These are phyloP conservation scores for Drosophila kuntzei DNA, from an alignment of 2,888 invertebrate genomes.

Conservation along the genomic window DNA sequence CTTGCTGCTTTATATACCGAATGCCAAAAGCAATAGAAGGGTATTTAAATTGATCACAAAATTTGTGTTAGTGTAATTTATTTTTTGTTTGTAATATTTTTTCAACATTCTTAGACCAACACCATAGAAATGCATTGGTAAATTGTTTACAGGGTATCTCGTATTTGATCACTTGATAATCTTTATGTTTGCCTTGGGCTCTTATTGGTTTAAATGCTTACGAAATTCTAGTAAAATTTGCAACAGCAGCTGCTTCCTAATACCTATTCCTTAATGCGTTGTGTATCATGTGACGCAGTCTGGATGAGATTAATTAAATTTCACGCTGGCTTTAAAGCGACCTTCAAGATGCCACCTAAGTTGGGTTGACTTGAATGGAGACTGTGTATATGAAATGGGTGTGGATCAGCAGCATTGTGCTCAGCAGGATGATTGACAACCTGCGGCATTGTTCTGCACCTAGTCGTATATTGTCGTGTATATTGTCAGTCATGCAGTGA, in stretches of 20 bases:
- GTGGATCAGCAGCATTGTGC: slow-evolving; percentile 4
- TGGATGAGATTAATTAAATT: slow-evolving; percentile 60
- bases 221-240: slow-evolving; percentile 43
- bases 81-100: not conserved
- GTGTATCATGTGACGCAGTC: slow-evolving; percentile 50
- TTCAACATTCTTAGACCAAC: not conserved
- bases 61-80: not conserved
- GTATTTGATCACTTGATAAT: not conserved
- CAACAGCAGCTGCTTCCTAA: slow-evolving; percentile 57
- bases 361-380: slow-evolving; percentile 12
- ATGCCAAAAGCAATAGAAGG: not conserved
- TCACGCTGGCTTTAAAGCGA: slow-evolving; percentile 59
- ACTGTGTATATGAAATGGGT: not conserved
- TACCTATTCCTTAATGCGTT: slow-evolving; percentile 40
- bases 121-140: no score
- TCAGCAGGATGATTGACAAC: slow-evolving; percentile 59
- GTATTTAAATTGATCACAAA: slow-evolving; percentile 1
- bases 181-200: slow-evolving; percentile 2
- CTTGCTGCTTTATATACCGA: slow-evolving; percentile 26
- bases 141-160: slow-evolving; percentile 10
- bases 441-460: slow-evolving; percentile 39
- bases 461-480: slow-evolving; percentile 13
- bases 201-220: slow-evolving; percentile 59
- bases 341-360: slow-evolving; percentile 39
- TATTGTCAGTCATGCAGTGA: slow-evolving; percentile 37